Percentiles rank a stretch among this genome's conserved stretches.
Evolutionary conservation across 2,797 vertebrate genomes (phyloP).

Genomic region (Phylloscopus collybita): DNA sequence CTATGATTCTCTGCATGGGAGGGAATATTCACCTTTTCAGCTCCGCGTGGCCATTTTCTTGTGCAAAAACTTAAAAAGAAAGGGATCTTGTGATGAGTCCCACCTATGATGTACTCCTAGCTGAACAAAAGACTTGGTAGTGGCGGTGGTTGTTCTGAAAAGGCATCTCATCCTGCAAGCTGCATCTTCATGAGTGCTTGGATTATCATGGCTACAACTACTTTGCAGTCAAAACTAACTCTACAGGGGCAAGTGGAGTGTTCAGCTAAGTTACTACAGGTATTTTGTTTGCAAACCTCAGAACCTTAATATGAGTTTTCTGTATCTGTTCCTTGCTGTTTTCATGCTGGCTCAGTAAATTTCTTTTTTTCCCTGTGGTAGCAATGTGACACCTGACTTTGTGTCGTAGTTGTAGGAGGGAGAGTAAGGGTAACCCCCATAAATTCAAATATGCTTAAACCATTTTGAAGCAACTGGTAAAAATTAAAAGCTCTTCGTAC

Average conservation of each 20-base stretch:
- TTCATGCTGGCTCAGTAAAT: background rate
- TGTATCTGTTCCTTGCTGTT: background rate
- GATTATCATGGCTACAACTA: background rate
- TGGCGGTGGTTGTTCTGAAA: background rate
- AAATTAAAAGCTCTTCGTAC: slow-evolving; percentile 15
- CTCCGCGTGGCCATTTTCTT: background rate
- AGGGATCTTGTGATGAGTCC: background rate
- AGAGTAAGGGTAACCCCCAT: background rate
- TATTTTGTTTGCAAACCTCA: background rate
- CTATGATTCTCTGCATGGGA: background rate
- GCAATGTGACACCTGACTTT: background rate
- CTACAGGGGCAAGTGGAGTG: background rate
- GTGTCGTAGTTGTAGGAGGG: background rate
- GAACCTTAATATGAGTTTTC: background rate
- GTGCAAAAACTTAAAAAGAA: background rate
- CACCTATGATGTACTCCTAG: too few relatives aligned
- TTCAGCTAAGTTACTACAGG: background rate
- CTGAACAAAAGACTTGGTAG: background rate
- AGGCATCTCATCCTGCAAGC: background rate
- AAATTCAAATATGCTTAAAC: slow-evolving; percentile 15
- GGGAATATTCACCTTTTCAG: background rate
- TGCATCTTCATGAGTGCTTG: background rate
- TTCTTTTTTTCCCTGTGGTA: background rate
- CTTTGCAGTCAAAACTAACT: background rate
- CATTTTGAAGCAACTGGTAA: slow-evolving; percentile 1